A percentile compares a stretch with the other conserved stretches of the same genome.
These are phyloP conservation scores for Halcyon leucocephala DNA, from an alignment of 2,797 vertebrate species.

Conservation along the genomic window DNA sequence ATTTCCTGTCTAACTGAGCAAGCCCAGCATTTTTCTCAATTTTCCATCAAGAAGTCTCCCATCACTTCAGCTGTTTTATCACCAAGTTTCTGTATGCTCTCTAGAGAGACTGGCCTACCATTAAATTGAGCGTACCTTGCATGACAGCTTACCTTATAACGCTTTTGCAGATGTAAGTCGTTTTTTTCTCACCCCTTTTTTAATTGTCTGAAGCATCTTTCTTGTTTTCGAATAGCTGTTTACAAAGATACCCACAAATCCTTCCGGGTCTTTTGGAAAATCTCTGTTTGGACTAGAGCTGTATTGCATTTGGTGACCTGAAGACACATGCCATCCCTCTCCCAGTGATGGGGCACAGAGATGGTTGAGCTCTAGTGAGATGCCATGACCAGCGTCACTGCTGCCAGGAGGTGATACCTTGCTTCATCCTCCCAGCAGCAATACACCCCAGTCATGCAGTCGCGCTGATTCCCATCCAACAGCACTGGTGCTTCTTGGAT, in stretches of 20 bases:
- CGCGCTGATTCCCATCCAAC: not conserved
- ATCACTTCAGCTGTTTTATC: not conserved
- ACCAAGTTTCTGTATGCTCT: not conserved
- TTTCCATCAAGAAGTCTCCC: not conserved
- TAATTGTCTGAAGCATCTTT: not conserved
- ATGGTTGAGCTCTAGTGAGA: not conserved
- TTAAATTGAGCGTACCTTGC: not conserved
- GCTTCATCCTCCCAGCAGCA: not conserved
- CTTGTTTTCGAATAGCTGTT: not conserved
- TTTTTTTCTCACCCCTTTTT: not conserved
- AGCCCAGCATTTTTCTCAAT: not conserved
- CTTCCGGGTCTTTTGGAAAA: not conserved
- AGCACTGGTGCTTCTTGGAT: not conserved
- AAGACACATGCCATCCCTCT: not conserved
- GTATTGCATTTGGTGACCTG: fast-evolving
- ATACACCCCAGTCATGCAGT: not conserved
- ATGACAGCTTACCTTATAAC: not conserved
- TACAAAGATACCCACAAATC: not conserved
- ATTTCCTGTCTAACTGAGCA: not conserved
- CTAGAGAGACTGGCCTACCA: not conserved
- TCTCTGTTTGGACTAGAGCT: not conserved
- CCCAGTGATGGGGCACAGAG: fast-evolving
- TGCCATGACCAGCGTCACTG: not conserved
- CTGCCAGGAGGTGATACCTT: not conserved
- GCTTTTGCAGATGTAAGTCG: not conserved